Base-by-base conservation (phyloP, 2,113 vertebrate species). In the Labeo rohita region DNA sequence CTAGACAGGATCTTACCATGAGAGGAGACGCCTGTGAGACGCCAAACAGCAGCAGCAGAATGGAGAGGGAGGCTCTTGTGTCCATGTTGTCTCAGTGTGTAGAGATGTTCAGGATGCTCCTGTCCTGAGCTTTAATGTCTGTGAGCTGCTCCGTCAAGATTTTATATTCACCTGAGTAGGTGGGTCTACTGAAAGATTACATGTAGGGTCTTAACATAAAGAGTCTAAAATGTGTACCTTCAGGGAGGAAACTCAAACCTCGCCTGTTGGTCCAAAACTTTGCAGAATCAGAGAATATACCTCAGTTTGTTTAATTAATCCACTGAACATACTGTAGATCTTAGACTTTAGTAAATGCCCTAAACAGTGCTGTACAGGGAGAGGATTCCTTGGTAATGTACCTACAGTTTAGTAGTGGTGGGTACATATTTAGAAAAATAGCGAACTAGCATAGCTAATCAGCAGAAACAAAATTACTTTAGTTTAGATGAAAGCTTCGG, bases 71-170 rank as follows among this genome's bases (percentile, higher is more conserved):
- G 15, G 77, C 63, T 89, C 72, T 90, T 59, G 77, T 72, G 45
- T 86, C 83, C 89, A 90, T 91, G 81, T 84, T 83, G 73, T 47
- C 77, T 84, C 72, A 65, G 83, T 84, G 85, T 86, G n/a, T 83
- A 36, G 43, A 88, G 83, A 87, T 77, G 56, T 80, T 87, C 81
- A 72, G 73, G 84, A 83, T 82, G 63, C 83, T 79, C 56, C 80
- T 80, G 79, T 81, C 23, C 18, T 72, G n/a, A n/a, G 63, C 28
- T 82, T 21, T 72, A 0, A 9, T 72, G 68, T 36, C 16, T 43
- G 1, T 21, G 56, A n/a, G 54, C 11, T 39, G 6, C n/a, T 16
- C 3, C 9, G 12, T 7, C 73, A 34, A 10, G 56, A 43, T 36
- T 63, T 61, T 80, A 80, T 80, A 80, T 23, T 80, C 36, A 61